Evolutionary conservation across 2,888 invertebrate genomes (phyloP), one percentile per base, ranked within the genome.

Genomic region (Polyommatus icarus): DNA sequence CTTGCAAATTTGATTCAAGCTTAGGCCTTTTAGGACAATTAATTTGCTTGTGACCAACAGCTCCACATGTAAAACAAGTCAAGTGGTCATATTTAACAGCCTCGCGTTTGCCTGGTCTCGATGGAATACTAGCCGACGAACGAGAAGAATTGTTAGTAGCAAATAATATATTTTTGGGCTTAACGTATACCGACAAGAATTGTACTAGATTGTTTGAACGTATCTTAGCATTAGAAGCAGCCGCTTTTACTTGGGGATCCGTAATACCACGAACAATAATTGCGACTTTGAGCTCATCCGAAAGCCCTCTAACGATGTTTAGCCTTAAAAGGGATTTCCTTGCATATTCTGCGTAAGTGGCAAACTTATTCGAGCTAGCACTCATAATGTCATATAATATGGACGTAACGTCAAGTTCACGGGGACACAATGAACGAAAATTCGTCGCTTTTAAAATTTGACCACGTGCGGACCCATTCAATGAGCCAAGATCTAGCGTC

Each of bases 391-490:
- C 82, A 46, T 50, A 82, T 10, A 84, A 54, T 46, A 83, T 81
- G 71, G 77, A 80, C 0, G 84, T 82, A 10, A 79, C 59, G 75
- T 84, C 82, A 8, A 81, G 20, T 32, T 77, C 80, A 15, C 76
- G 76, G 0, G 83, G 82, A 54, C 84, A 84, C 1, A 84, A 71
- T 0, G 84, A 73, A 29, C 78, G 81, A 76, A 84, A 84, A 54
- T n/a, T n/a, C n/a, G n/a, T 84, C 83, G 0, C 1, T 29, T 61
- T 81, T 82, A 78, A 84, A 83, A 77, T 80, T 84, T 8, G 78
- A 76, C 84, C 83, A 84, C 0, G 79, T 71, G 0, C 82, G 79
- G 20, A 81, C 81, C 83, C 83, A 83, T n/a, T 84, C 82, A 24
- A 76, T 77, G 1, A 85, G 76, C 83, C 84, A 85, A 0, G 77